Base-by-base conservation (phyloP, 2,888 invertebrate genomes). In the Drosophila affinis region DNA sequence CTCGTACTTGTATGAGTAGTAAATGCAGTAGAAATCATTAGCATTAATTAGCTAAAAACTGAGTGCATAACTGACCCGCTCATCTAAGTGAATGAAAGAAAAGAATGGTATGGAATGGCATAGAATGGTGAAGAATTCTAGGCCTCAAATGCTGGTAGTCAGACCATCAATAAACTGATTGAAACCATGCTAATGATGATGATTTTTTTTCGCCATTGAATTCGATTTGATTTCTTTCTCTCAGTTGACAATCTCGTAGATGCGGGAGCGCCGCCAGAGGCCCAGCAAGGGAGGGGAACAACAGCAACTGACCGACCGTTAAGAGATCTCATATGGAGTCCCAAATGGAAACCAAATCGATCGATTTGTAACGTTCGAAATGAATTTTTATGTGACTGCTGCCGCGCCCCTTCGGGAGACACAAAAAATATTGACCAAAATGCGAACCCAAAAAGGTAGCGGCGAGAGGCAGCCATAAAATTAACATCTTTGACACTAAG, bases 401-500 rank as follows among this genome's bases (percentile, higher is more conserved):
- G 88, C 80, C 86, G 76, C 83, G 83, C 88, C 87, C 73, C 83
- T 72, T 46, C 14, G 47, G 56, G 32, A 12, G 27, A 48, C n/a
- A 59, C 18, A 58, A 57, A 65, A 65, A 63, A 61, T 46, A 53
- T 56, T 12, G 39, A 39, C 14, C 14, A 39, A 54, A 46, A 39
- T 56, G 46, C 45, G 32, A 47, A 52, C 60, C 74, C 60, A 56
- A 77, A 88, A 86, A 82, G 89, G 88, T 85, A 87, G 82, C 85
- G 68, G 82, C 85, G 68, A 56, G 49, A 64, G 69, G 61, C 54
- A 34, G 49, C 76, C 65, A 89, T 89, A 88, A 88, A 88, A 85
- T 85, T 83, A 79, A 75, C 81, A 89, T 86, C 75, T 87, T 83
- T 90, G 88, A 88, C 89, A 81, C 86, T 89, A 90, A 90, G 90